Evolutionary conservation across 2,797 vertebrate species (phyloP).

Genomic region (Carduelis carduelis): DNA sequence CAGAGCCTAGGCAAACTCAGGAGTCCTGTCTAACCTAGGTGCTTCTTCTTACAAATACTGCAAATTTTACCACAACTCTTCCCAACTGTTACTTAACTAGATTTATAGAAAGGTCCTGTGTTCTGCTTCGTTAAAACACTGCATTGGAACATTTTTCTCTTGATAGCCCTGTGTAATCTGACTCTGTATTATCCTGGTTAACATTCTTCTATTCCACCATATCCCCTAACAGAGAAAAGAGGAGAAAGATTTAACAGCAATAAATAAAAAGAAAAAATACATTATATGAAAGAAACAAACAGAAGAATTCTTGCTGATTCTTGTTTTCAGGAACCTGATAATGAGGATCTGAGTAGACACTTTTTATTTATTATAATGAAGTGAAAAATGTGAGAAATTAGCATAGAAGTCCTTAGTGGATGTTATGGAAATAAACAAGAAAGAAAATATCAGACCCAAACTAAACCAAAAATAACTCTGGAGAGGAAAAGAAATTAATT

Average conservation of each 20-base stretch:
- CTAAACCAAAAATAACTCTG: slow-evolving; percentile 45
- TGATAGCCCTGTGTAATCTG: not conserved
- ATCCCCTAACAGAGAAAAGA: not conserved
- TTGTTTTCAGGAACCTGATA: not conserved
- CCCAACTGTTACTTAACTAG: not conserved
- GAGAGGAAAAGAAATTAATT: slow-evolving; percentile 72
- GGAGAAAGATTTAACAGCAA: not conserved
- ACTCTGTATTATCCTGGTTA: not conserved
- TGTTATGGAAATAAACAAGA: slow-evolving; percentile 41
- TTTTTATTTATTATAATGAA: slow-evolving; percentile 34
- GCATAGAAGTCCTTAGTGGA: slow-evolving; percentile 10
- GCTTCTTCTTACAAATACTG: not conserved
- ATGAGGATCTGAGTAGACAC: not conserved
- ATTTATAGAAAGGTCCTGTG: not conserved
- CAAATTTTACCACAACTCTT: not conserved
- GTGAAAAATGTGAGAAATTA: slow-evolving; percentile 31
- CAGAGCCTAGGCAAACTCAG: not conserved
- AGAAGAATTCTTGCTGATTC: not conserved
- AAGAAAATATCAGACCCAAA: slow-evolving; percentile 1
- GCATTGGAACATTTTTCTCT: not conserved
- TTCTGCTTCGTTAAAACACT: not conserved
- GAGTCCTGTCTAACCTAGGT: not conserved
- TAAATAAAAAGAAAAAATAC: not conserved
- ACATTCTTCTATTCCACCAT: not conserved
- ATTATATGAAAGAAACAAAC: not conserved